Evolutionary conservation across 2,113 vertebrate genomes (phyloP).

Genomic region (Hypanus sabinus): DNA sequence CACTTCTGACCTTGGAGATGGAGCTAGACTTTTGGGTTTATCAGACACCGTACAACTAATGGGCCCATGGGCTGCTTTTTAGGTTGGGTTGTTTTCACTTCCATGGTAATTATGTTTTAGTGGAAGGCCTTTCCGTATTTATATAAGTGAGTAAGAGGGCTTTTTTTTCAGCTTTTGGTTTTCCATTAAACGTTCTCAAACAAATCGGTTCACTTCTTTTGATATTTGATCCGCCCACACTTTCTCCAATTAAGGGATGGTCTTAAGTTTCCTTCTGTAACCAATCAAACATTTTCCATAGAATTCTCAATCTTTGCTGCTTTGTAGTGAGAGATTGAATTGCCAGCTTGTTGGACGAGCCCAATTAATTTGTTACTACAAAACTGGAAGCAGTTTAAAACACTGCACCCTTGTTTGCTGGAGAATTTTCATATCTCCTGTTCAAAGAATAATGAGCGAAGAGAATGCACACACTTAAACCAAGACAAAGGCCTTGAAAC

Average conservation of each 20-base stretch:
- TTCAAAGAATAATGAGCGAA: background rate
- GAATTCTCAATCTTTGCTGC: background rate
- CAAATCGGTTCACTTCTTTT: constrained; percentile 8
- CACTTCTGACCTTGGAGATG: constrained; percentile 6
- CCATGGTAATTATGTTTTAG: constrained; percentile 7
- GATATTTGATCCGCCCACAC: constrained; percentile 1
- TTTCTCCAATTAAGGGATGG: background rate
- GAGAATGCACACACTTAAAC: background rate
- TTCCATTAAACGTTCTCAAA: background rate
- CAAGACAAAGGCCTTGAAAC: background rate
- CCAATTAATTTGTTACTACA: constrained; percentile 12
- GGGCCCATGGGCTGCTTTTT: background rate
- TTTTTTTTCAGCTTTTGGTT: background rate
- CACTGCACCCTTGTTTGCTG: background rate
- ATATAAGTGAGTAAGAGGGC: background rate
- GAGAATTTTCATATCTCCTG: background rate
- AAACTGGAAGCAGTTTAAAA: background rate
- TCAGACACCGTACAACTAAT: background rate
- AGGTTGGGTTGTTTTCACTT: background rate
- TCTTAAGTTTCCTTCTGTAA: background rate
- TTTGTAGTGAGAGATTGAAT: background rate
- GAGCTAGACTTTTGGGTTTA: background rate
- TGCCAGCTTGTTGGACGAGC: background rate
- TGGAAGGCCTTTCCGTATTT: background rate
- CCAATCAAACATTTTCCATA: background rate